phyloP scores from a whole-genome alignment of 2,888 invertebrate genomes.

The Epistrophe grossulariae region DNA sequence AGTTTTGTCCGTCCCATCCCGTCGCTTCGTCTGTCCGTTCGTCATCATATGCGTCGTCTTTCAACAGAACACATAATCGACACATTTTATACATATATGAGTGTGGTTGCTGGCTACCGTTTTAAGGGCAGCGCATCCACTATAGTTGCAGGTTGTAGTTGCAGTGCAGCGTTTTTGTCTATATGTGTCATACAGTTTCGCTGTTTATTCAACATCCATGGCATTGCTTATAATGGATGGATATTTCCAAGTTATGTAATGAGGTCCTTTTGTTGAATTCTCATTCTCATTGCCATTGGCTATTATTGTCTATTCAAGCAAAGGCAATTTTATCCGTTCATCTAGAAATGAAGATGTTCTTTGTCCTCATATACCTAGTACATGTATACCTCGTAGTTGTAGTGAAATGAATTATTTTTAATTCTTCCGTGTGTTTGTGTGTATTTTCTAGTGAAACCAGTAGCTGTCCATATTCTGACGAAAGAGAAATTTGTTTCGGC shows the following conservation, averaged over 20 bases:
- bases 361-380: not conserved
- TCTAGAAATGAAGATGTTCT: conserved; percentile 17
- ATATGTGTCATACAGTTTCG: not conserved
- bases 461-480: conserved; percentile 92
- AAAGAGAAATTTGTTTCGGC: conserved; percentile 93
- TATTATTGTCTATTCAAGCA: not conserved
- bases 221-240: conserved; percentile 30
- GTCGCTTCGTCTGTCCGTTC: not conserved
- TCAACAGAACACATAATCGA: conserved; percentile 30
- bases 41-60: not conserved
- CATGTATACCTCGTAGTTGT: not conserved
- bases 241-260: conserved; percentile 61
- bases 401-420: not conserved
- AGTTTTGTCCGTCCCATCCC: conserved; percentile 42
- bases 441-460: conserved; percentile 90
- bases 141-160: not conserved
- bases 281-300: conserved; percentile 12
- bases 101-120: not conserved
- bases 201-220: conserved; percentile 14
- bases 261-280: conserved; percentile 64
- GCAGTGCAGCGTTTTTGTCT: too few species aligned
- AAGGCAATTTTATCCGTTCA: not conserved
- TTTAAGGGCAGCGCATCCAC: not conserved
- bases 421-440: conserved; percentile 38
- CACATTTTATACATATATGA: conserved; percentile 29